A percentile compares a stretch with the other conserved stretches of the same genome.
These are phyloP conservation scores for Aricia artaxerxes DNA, from an alignment of 2,888 invertebrate species.

Conservation along the genomic window DNA sequence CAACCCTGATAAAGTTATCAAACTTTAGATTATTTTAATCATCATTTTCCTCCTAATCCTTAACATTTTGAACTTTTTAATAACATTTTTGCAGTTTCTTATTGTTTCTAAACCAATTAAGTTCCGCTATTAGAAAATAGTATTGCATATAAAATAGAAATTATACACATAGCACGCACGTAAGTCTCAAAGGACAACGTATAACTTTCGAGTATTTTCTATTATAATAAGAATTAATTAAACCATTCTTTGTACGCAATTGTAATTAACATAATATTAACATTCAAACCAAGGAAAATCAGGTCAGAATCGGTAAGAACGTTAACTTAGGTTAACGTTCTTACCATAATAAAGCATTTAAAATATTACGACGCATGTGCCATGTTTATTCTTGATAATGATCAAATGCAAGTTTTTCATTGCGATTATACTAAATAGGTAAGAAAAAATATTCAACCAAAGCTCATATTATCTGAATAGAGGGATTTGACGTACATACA, in stretches of 20 bases:
- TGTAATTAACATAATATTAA: slow-evolving; percentile 25
- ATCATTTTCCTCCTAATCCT: too few species aligned
- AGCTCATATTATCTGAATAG: not conserved
- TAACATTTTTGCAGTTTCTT: not conserved
- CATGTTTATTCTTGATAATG: not conserved
- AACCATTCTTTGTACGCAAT: not conserved
- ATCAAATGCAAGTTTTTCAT: not conserved
- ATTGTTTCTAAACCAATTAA: not conserved
- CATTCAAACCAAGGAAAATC: slow-evolving; percentile 4
- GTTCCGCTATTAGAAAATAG: not conserved
- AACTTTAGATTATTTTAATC: too few species aligned
- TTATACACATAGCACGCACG: not conserved
- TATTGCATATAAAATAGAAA: not conserved
- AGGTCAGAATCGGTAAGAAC: slow-evolving; percentile 22
- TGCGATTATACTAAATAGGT: not conserved
- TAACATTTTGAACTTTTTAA: too few species aligned
- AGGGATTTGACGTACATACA: too few species aligned
- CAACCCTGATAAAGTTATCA: too few species aligned
- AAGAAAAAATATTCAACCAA: too few species aligned
- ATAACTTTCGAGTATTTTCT: slow-evolving; percentile 2
- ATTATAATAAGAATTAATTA: not conserved
- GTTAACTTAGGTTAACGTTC: too few species aligned
- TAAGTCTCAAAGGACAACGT: not conserved
- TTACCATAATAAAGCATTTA: slow-evolving; percentile 4
- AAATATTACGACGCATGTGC: not conserved